Evolutionary conservation across 2,797 vertebrate species (phyloP), one percentile per base, ranked within the genome.

Genomic region (Hemibagrus guttatus): DNA sequence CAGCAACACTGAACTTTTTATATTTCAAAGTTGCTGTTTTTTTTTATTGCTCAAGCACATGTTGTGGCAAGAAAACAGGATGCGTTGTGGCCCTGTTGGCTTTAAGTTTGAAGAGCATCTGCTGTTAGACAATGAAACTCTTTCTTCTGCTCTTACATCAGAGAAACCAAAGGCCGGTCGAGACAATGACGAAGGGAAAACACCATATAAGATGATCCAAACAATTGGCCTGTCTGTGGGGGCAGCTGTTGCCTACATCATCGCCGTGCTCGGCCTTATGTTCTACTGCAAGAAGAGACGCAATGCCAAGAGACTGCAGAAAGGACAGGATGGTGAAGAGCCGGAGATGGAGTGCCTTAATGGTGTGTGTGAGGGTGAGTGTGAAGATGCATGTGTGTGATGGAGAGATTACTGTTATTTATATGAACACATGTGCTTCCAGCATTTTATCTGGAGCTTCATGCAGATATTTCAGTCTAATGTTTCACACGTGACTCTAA

Each of bases 121-220:
- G 61, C 63, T 58, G 4, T 56, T 58, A 69, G 6, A 79, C 63
- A 66, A 68, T 63, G 21, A 64, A 64, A 76, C 42, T 31, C 58
- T 84, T 72, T 83, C 28, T 64, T 39, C 14, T 84, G 78, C 81
- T 28, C 21, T 35, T 39, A 23, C 71, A 35, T 78, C 94, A 99
- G 98, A 99, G 49, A 99, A 98, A 89, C 98, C 97, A 0, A 17
- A 92, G 59, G 92, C 82, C 0, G 84, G 90, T 6, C 71, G 56
- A 0, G 91, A 91, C 0, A 94, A 91, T 0, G 93, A 92, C 0
- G 95, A 93, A 2, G 97, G 95, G 86, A 96, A 94, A 88, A 97
- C 97, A 0, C 98, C 98, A 0, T 99, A 99, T 89, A 99, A 99
- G 95, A 98, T 99, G 98, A 99, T 99, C 95, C 98, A 99, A 94